Evolutionary conservation across 2,888 invertebrate genomes (phyloP).

Genomic region (Acanthoscelides obtectus): DNA sequence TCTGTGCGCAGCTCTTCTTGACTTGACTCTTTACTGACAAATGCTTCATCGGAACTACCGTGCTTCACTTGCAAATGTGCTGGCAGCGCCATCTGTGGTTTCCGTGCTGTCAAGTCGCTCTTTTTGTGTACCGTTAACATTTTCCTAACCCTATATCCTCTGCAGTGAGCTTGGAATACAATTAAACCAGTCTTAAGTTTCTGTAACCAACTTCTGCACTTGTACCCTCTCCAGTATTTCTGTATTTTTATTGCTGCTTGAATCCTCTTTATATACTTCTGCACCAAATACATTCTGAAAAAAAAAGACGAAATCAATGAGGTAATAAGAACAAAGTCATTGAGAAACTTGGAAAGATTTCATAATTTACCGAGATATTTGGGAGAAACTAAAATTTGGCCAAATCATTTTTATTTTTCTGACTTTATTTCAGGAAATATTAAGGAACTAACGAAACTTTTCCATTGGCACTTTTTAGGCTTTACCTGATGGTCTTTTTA

Average conservation of each 20-base stretch:
- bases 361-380: too few species aligned
- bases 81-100: conserved; percentile 34
- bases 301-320: too few species aligned
- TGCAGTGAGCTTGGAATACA: conserved; percentile 66
- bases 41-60: conserved; percentile 50
- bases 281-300: conserved; percentile 57
- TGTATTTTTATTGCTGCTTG: conserved; percentile 67
- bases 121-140: conserved; percentile 22
- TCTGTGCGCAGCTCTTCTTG: conserved; percentile 47
- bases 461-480: too few species aligned
- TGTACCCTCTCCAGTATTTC: conserved; percentile 70
- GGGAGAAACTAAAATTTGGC: too few species aligned
- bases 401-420: too few species aligned
- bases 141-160: conserved; percentile 62
- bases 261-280: conserved; percentile 52
- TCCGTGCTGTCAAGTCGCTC: neutral
- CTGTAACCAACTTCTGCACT: conserved; percentile 62
- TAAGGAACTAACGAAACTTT: too few species aligned
- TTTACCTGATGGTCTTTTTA: too few species aligned
- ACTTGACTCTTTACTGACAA: conserved; percentile 52
- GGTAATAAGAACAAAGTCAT: too few species aligned
- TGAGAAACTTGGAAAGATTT: too few species aligned
- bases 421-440: too few species aligned
- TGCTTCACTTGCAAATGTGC: conserved; percentile 41
- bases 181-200: conserved; percentile 58